These are phyloP conservation scores for Diabrotica virgifera DNA, from an alignment of 1,140 invertebrate species.

Conservation along the genomic window DNA sequence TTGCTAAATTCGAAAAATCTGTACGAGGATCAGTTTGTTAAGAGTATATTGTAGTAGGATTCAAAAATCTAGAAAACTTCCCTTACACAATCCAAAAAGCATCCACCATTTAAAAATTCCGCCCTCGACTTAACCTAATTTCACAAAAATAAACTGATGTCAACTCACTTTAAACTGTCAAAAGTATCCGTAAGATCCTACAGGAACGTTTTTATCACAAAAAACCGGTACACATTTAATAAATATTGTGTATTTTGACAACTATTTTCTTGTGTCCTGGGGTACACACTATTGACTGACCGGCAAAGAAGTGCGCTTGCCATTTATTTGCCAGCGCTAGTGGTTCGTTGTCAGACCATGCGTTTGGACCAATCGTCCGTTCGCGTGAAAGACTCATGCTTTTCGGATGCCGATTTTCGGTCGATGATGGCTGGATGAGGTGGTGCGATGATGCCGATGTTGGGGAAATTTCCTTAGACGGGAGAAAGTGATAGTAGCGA, in stretches of 20 bases:
- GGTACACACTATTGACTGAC: constrained; percentile 27
- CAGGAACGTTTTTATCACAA: neutral
- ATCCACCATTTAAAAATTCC: too few species aligned
- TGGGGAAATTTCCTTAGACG: neutral
- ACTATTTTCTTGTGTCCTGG: neutral
- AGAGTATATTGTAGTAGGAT: too few species aligned
- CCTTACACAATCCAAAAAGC: too few species aligned
- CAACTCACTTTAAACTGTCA: neutral
- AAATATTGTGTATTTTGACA: neutral
- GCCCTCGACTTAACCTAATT: neutral
- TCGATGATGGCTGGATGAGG: constrained; percentile 3
- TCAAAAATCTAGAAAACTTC: too few species aligned
- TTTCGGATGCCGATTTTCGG: constrained; percentile 9
- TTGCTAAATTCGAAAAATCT: too few species aligned
- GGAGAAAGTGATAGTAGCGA: too few species aligned
- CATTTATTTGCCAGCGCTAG: constrained; percentile 41
- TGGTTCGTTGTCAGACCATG: constrained; percentile 44
- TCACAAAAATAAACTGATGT: neutral
- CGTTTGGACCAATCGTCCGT: constrained; percentile 35
- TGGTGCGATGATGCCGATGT: neutral
- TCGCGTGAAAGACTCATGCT: constrained; percentile 38
- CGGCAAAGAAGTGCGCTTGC: constrained; percentile 23
- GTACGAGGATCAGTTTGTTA: too few species aligned
- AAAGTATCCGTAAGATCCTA: neutral
- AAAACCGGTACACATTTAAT: neutral